Percentiles rank a stretch among this genome's conserved stretches.
phyloP scores from a whole-genome alignment of 2,888 invertebrate genomes.

The Nomada goodeniana region DNA sequence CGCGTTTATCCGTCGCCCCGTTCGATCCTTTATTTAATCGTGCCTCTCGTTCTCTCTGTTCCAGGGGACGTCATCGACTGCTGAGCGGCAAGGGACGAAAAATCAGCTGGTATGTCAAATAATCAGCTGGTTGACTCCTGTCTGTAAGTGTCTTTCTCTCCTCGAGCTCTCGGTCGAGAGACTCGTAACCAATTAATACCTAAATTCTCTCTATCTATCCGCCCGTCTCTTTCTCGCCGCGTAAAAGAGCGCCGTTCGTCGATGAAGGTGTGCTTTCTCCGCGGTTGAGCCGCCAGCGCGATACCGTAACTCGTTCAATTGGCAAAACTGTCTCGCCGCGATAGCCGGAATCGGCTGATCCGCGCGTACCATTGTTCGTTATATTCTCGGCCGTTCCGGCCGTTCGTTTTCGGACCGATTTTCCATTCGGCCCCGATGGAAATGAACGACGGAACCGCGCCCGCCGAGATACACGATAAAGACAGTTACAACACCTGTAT shows the following conservation, averaged over 20 bases:
- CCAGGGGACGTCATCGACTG: conserved; percentile 73
- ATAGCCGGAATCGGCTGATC: neutral
- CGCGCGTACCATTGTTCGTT: neutral
- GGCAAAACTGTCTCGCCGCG: conserved; percentile 9
- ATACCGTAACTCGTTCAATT: conserved; percentile 26
- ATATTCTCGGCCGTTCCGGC: neutral
- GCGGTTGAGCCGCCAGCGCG: neutral
- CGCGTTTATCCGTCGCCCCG: too few species aligned
- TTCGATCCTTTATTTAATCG: neutral
- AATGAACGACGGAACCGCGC: neutral
- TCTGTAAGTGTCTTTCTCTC: conserved; percentile 86
- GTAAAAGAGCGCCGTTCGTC: neutral
- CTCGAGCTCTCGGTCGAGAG: conserved; percentile 45
- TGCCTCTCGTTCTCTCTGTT: conserved; percentile 48
- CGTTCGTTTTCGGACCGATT: neutral
- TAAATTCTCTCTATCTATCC: conserved; percentile 8
- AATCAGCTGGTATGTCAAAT: conserved; percentile 86
- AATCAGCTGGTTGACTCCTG: conserved; percentile 88
- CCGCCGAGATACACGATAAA: conserved; percentile 32
- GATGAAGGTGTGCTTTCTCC: neutral
- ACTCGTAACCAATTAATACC: conserved; percentile 35
- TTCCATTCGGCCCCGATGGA: neutral
- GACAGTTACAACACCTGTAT: conserved; percentile 54
- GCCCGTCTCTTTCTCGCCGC: neutral
- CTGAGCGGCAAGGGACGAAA: conserved; percentile 71